Evolutionary conservation across 2,888 invertebrate genomes (phyloP), one percentile per base, ranked within the genome.

Genomic region (Epinotia demarniana): DNA sequence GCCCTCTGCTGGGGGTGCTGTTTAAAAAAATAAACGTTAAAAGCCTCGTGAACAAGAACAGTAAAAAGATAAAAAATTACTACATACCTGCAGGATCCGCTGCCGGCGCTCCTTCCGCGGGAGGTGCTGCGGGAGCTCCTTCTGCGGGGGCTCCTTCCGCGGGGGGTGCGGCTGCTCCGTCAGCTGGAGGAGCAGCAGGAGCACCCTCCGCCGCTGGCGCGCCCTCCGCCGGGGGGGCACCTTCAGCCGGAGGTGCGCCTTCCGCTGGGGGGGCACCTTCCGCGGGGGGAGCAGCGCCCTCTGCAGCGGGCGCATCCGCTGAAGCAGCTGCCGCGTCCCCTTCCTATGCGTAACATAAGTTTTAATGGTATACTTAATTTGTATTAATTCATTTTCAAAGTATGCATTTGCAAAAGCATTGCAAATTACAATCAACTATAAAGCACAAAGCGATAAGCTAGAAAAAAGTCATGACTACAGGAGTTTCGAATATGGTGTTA

Each of bases 141-240:
- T 58, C 68, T 12, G 75, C 62, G 13, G 76, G 62, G 19, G 70
- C 66, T 2, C 39, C 69, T 53, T 72, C 62, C 33, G 76, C 73
- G 49, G 88, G 84, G 13, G 75, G 73, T 27, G 78, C 72, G 2
- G 78, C 78, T 2, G 79, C 77, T 0, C 85, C 84, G 57, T 82
- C 85, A 72, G 85, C 89, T 75, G 8, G 85, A 84, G n/a, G 87
- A n/a, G 84, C 88, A 3, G 87, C 83, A 5, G 76, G 73, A 13
- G 84, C 85, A 2, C 75, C 80, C 19, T 87, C 87, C 74, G 85
- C 89, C 3, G 88, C 83, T 11, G 79, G 78, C 9, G 83, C 87
- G 0, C 83, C 79, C 19, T 82, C 79, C n/a, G 85, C 82, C 0
- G 87, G 81, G 0, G 86, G 81, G 0, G 63, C 72, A 1, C 66